Evolutionary conservation across 2,888 invertebrate genomes (phyloP), one percentile per base, ranked within the genome.

Genomic region (Tenodera sinensis): DNA sequence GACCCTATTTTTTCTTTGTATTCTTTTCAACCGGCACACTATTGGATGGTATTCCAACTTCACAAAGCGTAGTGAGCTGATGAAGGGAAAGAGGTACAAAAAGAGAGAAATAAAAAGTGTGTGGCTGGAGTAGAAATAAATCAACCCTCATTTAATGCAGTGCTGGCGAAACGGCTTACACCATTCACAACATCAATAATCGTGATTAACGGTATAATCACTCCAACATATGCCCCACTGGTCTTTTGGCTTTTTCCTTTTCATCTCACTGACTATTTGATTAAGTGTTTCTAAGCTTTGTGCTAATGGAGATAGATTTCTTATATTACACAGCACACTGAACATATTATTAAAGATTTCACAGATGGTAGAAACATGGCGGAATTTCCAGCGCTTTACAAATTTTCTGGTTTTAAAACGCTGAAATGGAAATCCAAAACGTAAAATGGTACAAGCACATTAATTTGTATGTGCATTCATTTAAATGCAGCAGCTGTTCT

Each of bases 61-160:
- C 54, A 25, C 15, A 71, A 71, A 71, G 54, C 20, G 25, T 9
- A 71, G 20, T 42, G 42, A 42, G 12, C 12, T 42, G 25, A 20
- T 25, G 54, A 71, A 71, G 25, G 3, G 54, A 25, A 71, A 20
- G 54, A 20, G 54, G 54, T 3, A 42, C 42, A 42, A 12, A 42
- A 42, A 42, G 42, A 42, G 42, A 42, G 42, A 42, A 42, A 42
- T 42, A 71, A 71, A 71, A 71, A 20, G 54, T 71, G 54, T 71
- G 54, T 25, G 54, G 54, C 54, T 71, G 54, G 84, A 42, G n/a
- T 8, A 34, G 84, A 84, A 84, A 84, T 84, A 84, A 84, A 84
- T 84, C 84, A 84, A 84, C 25, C 84, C 84, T 27, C 42, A 84
- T 84, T 84, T 84, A 84, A 84, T 84, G 84, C 84, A 34, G n/a